phyloP scores from a whole-genome alignment of 2,888 invertebrate genomes.

The Rhynchonema sp. region DNA sequence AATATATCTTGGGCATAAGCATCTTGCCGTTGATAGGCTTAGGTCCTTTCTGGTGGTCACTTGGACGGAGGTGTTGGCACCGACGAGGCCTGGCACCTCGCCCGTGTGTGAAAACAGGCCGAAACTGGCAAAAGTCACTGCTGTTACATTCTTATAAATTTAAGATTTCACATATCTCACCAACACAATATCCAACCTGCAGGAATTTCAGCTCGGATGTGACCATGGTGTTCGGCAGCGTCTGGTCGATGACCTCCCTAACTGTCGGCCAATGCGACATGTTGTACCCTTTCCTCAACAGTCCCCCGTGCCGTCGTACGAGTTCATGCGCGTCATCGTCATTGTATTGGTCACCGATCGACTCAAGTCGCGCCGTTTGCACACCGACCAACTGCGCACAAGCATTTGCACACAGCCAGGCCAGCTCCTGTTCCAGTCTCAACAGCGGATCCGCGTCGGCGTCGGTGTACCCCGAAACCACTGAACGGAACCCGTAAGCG shows the following conservation, averaged over 20 bases:
- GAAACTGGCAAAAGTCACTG: too few relatives aligned
- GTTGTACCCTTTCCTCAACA: slow-evolving; percentile 72
- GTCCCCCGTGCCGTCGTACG: slow-evolving; percentile 29
- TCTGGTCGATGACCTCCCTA: slow-evolving; percentile 52
- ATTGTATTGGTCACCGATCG: not conserved
- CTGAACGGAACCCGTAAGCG: slow-evolving; percentile 19
- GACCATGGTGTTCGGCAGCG: slow-evolving; percentile 41
- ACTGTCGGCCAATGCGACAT: slow-evolving; percentile 66
- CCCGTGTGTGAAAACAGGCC: too few relatives aligned
- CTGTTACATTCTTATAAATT: too few relatives aligned
- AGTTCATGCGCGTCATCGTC: slow-evolving; percentile 45
- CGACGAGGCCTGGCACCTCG: too few relatives aligned
- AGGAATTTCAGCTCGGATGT: slow-evolving; percentile 75
- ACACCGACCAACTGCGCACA: slow-evolving; percentile 41
- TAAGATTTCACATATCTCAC: too few relatives aligned
- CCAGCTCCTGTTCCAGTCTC: slow-evolving; percentile 19
- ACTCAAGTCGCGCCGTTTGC: not conserved
- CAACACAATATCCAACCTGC: too few relatives aligned
- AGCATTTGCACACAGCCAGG: slow-evolving; percentile 19
- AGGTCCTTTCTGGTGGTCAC: too few relatives aligned
- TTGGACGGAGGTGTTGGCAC: too few relatives aligned
- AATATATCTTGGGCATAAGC: too few relatives aligned
- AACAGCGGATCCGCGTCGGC: slow-evolving; percentile 5
- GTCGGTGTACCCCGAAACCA: slow-evolving; percentile 16
- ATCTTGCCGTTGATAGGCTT: too few relatives aligned